A percentile compares a stretch with the other conserved stretches of the same genome.
phyloP scores from a whole-genome alignment of 2,113 vertebrate species.

The Xyliphius kryptos region DNA sequence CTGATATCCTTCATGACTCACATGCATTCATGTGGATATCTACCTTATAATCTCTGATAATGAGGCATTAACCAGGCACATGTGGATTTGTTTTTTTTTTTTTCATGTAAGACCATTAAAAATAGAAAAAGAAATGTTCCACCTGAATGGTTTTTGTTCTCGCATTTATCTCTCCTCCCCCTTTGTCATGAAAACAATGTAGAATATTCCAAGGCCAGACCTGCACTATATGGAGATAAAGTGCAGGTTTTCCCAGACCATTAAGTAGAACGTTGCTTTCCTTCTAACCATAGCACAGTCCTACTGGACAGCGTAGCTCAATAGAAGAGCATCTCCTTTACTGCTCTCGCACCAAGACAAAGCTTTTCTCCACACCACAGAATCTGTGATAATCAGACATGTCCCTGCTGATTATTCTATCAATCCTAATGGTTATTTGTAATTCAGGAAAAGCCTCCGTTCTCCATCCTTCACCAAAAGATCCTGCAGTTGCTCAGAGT shows the following conservation, averaged over 20 bases:
- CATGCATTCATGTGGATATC: not conserved
- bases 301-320: not conserved
- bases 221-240: conserved; percentile 58
- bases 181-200: conserved; percentile 60
- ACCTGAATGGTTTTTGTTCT: conserved; percentile 16
- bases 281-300: not conserved
- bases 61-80: conserved; percentile 10
- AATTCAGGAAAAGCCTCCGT: no score
- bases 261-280: conserved; percentile 46
- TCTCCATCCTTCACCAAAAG: conserved; percentile 46
- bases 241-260: conserved; percentile 60
- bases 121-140: not conserved
- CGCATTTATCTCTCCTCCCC: conserved; percentile 27
- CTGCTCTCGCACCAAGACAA: not conserved
- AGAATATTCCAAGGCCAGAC: conserved; percentile 66
- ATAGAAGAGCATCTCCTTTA: conserved; percentile 43
- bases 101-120: not conserved
- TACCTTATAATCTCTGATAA: conserved; percentile 5
- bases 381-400: conserved; percentile 39
- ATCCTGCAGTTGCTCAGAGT: conserved; percentile 10
- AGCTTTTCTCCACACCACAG: conserved; percentile 25
- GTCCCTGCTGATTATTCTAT: conserved; percentile 34
- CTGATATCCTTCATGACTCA: not conserved
- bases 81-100: conserved; percentile 1
- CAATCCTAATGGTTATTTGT: conserved; percentile 46